Conservation (phyloP, 2,888 invertebrate species). For the Leptarthrus brevirostris region DNA sequence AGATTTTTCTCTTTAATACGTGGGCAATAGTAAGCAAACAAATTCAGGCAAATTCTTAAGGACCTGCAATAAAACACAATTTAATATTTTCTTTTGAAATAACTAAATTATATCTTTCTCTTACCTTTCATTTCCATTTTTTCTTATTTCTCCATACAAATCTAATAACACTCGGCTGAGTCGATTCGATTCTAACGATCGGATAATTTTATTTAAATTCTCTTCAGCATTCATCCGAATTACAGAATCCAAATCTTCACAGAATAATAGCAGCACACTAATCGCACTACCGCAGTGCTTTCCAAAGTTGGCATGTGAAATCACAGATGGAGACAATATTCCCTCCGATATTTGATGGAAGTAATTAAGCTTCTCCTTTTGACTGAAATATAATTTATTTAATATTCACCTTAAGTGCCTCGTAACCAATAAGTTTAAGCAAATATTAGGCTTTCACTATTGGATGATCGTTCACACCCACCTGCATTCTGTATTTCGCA, state of each 20-base stretch:
- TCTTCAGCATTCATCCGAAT: conserved; percentile 85
- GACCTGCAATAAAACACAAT: conserved; percentile 68
- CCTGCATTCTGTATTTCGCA: conserved; percentile 67
- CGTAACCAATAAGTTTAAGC: neutral
- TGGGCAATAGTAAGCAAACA: conserved; percentile 81
- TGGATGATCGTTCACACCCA: conserved; percentile 53
- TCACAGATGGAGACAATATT: conserved; percentile 68
- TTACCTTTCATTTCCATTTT: conserved; percentile 73
- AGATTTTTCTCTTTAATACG: conserved; percentile 82
- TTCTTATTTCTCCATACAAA: conserved; percentile 84
- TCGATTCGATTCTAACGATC: conserved; percentile 75
- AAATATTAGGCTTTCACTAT: neutral
- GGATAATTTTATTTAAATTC: conserved; percentile 81
- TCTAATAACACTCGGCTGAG: conserved; percentile 82
- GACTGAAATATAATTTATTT: conserved; percentile 66
- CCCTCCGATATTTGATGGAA: conserved; percentile 80
- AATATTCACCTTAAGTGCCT: no score
- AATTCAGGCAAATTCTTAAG: conserved; percentile 79
- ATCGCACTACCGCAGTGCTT: conserved; percentile 77
- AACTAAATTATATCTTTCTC: conserved; percentile 18
- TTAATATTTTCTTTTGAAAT: neutral
- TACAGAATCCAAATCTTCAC: conserved; percentile 83
- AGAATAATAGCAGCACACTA: conserved; percentile 76
- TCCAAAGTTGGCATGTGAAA: conserved; percentile 71
- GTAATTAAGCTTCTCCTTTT: conserved; percentile 80